Conservation (phyloP, 2,113 vertebrate species). For the Vimba vimba region DNA sequence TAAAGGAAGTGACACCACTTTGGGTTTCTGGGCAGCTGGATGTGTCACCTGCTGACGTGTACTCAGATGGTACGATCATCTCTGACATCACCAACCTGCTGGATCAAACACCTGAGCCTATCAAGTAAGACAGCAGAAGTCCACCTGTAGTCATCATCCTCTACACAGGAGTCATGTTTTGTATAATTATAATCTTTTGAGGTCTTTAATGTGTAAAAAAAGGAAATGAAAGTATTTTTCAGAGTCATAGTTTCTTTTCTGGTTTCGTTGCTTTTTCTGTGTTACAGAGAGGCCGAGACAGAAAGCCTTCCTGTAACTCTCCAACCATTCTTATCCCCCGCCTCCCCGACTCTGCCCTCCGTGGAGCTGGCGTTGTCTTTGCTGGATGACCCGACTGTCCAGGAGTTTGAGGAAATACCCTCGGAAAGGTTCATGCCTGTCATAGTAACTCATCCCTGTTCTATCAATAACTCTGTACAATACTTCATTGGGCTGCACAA, state of each 20-base stretch:
- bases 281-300: not conserved
- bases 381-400: slow-evolving; percentile 44
- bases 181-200: not conserved
- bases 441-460: not conserved
- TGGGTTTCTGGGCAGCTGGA: slow-evolving; percentile 50
- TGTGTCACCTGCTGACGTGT: slow-evolving; percentile 39
- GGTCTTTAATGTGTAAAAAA: not conserved
- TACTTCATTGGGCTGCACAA: not conserved
- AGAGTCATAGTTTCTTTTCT: not conserved
- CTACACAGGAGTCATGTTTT: not conserved
- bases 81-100: slow-evolving; percentile 52
- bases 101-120: slow-evolving; percentile 15
- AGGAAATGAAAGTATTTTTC: not conserved
- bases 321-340: not conserved
- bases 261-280: not conserved
- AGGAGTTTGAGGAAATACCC: slow-evolving; percentile 26
- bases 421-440: slow-evolving; percentile 33
- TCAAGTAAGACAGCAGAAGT: slow-evolving; percentile 17
- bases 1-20: not conserved
- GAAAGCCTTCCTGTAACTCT: slow-evolving; percentile 7
- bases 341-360: slow-evolving; percentile 20
- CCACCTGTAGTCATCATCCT: not conserved
- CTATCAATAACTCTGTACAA: not conserved
- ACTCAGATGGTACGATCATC: slow-evolving; percentile 49
- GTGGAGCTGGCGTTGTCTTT: slow-evolving; percentile 48